Evolutionary conservation across 2,797 vertebrate genomes (phyloP).

Genomic region (Liasis olivaceus): DNA sequence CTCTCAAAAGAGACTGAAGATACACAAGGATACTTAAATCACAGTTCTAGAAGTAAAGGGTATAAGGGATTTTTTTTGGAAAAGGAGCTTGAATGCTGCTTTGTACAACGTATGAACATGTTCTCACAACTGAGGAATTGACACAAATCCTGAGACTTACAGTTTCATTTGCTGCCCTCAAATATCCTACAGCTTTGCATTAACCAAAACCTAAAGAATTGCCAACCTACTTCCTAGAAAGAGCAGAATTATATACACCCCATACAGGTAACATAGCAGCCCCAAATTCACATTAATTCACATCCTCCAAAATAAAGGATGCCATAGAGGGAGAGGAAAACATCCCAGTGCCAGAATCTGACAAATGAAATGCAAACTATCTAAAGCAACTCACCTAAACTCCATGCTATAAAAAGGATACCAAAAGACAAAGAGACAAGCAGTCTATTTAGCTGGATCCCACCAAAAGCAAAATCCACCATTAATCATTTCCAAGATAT

Average conservation of each 20-base stretch:
- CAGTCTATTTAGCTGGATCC: background rate
- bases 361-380: background rate
- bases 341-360: background rate
- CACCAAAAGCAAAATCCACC: background rate
- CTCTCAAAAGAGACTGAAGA: background rate
- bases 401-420: background rate
- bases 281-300: background rate
- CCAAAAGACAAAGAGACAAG: background rate
- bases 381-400: background rate
- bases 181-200: background rate
- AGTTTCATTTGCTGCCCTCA: background rate
- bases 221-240: constrained; percentile 28
- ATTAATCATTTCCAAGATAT: background rate
- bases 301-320: background rate
- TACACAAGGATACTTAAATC: background rate
- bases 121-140: background rate
- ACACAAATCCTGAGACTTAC: background rate
- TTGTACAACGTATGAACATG: background rate
- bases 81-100: background rate
- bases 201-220: background rate
- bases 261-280: background rate
- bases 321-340: background rate
- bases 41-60: background rate
- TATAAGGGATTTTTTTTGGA: background rate
- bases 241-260: background rate